Evolutionary conservation across 2,113 vertebrate species (phyloP).

Genomic region (Mustelus asterias): DNA sequence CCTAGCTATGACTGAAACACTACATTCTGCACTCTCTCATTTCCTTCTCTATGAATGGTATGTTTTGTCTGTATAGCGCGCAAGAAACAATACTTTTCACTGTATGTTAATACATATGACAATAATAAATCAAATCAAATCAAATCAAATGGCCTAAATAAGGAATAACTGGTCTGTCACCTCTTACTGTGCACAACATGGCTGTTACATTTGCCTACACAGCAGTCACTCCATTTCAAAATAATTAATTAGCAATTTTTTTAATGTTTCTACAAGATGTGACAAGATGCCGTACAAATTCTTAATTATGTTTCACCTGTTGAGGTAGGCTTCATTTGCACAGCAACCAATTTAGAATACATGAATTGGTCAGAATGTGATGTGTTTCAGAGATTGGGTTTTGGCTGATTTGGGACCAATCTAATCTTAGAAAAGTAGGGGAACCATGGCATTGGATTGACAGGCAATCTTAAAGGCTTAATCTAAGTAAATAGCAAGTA

Average conservation of each 20-base stretch:
- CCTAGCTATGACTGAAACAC: no score
- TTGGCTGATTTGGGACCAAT: background rate
- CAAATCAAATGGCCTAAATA: no score
- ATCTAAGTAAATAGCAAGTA: background rate
- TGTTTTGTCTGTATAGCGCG: no score
- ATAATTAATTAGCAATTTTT: background rate
- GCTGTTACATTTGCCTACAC: background rate
- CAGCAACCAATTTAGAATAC: background rate
- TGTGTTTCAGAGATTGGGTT: background rate
- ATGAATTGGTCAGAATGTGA: background rate
- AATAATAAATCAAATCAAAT: no score
- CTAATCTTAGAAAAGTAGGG: background rate
- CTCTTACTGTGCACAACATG: background rate
- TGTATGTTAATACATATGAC: no score
- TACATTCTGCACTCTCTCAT: no score
- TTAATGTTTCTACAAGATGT: background rate
- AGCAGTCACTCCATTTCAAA: background rate
- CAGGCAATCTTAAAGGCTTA: slow-evolving; percentile 11
- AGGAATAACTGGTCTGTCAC: no score
- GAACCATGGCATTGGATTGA: background rate
- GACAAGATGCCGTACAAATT: background rate
- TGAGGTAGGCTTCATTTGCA: background rate
- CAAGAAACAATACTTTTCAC: no score
- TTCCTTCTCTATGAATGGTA: no score
- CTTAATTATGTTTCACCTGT: background rate